Base-by-base conservation (phyloP, 2,113 vertebrate genomes). In the Spilogale gracilis region DNA sequence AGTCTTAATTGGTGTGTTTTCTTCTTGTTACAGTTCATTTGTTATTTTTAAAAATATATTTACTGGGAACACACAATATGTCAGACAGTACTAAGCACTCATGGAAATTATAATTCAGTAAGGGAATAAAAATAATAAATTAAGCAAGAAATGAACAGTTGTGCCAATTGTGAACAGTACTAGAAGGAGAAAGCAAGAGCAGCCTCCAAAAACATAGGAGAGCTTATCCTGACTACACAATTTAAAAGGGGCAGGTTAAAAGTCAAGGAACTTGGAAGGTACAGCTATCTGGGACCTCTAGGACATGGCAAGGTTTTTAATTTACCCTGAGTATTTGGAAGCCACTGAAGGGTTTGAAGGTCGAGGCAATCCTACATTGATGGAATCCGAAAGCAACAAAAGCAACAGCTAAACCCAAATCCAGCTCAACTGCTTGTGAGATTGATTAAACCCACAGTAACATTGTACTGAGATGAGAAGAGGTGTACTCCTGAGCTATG, bases 1-100 rank as follows among this genome's bases (percentile, higher is more conserved):
- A 71, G 7, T 84, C 87, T 91, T 91, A 87, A 88, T 79, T 95
- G 63, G 20, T 71, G 11, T 82, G 43, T 87, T 96, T 83, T 90
- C 67, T 50, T 87, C 38, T 86, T 78, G 52, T 86, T 82, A 48
- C 11, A 82, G 45, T 79, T 95, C 54, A 79, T 76, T 94, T 88
- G 23, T 60, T 93, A 23, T 67, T 88, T 95, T 80, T 21, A 0
- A 20, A 76, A 74, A 92, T 76, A 83, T 54, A 43, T 45, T 79
- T 38, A 52, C 38, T 48, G 30, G 16, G 25, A 60, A 61, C 20
- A 16, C 56, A 84, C 6, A 73, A 56, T 89, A 50, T 52, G 8
- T 88, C 48, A 83, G 67, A 54, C 23, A 83, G 43, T 67, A 69
- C 43, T 78, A 58, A 78, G 18, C 76, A 67, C 20, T 67, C 50